These are phyloP conservation scores for Pristis pectinata DNA, from an alignment of 2,797 vertebrate species.

Conservation along the genomic window DNA sequence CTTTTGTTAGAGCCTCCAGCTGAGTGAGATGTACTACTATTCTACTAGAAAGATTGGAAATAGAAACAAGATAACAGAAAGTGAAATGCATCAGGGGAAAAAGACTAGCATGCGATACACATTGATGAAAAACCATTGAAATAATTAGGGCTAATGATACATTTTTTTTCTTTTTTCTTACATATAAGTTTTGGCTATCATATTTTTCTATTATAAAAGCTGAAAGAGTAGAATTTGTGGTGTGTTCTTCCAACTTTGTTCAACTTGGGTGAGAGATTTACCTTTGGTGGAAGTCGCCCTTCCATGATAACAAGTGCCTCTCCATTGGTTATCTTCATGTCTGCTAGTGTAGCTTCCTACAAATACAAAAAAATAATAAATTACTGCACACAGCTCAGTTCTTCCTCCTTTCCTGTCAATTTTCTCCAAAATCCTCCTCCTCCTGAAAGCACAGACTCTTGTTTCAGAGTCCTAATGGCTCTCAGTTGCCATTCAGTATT, in stretches of 20 bases:
- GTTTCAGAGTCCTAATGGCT: background rate
- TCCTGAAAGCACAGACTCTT: background rate
- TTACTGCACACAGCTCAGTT: background rate
- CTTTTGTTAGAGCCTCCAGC: background rate
- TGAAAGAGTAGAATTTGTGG: background rate
- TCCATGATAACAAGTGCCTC: conserved; percentile 80
- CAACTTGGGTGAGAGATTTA: conserved; percentile 48
- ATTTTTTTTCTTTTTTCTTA: too few relatives aligned
- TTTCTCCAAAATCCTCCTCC: background rate
- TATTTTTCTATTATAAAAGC: background rate
- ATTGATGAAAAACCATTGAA: background rate
- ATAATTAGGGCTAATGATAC: background rate
- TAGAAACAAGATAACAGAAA: background rate
- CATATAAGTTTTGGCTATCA: background rate
- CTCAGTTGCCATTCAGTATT: background rate
- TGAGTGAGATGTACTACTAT: background rate
- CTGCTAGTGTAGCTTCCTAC: conserved; percentile 71
- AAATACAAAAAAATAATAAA: background rate
- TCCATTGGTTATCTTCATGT: conserved; percentile 70
- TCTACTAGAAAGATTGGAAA: background rate
- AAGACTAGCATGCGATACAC: background rate
- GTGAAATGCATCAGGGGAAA: background rate
- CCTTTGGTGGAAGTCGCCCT: conserved; percentile 77
- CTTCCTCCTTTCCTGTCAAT: background rate
- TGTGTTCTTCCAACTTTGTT: background rate